These are phyloP conservation scores for Microctonus hyperodae DNA, from an alignment of 2,888 invertebrate genomes.

Conservation along the genomic window DNA sequence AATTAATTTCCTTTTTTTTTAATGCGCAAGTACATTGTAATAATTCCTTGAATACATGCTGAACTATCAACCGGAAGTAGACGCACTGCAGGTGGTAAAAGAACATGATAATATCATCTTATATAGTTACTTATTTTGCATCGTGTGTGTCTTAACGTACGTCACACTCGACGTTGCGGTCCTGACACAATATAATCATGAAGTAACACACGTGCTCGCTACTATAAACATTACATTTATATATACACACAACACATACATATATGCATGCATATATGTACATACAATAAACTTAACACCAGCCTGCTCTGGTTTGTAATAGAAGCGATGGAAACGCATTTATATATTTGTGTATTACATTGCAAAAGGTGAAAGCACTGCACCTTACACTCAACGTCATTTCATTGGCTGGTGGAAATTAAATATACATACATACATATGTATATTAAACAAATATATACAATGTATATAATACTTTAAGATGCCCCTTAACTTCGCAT, in stretches of 20 bases:
- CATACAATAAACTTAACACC: background rate
- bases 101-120: background rate
- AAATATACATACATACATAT: background rate
- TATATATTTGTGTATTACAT: constrained; percentile 26
- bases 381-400: background rate
- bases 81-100: constrained; percentile 1
- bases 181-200: too few relatives aligned
- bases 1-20: too few relatives aligned
- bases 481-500: constrained; percentile 46
- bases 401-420: background rate
- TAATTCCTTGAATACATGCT: too few relatives aligned
- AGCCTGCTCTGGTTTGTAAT: background rate
- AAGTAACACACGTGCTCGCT: too few relatives aligned
- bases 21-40: too few relatives aligned
- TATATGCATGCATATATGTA: background rate
- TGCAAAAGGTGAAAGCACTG: constrained; percentile 49
- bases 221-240: too few relatives aligned
- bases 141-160: constrained; percentile 9
- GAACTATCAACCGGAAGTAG: background rate
- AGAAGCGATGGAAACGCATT: background rate
- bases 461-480: background rate
- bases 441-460: background rate
- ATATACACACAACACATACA: background rate
- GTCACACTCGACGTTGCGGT: background rate
- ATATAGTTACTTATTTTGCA: too few relatives aligned